Percentiles rank a stretch among this genome's conserved stretches.
phyloP scores from a whole-genome alignment of 64 coral and sea anemone species.

The Montipora sp. region DNA sequence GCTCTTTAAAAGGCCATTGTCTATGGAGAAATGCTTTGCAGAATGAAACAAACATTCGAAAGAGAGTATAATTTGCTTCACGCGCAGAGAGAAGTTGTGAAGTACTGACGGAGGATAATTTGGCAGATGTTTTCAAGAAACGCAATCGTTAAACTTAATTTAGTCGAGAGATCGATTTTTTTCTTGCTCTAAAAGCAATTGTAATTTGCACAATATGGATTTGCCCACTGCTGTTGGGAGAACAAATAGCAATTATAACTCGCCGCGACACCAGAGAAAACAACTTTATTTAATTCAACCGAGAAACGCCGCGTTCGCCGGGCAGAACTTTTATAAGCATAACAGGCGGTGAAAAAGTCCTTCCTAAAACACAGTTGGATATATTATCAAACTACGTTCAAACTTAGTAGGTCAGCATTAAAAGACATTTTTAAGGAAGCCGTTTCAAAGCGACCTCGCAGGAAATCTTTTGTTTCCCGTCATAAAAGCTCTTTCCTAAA shows the following conservation, averaged over 20 bases:
- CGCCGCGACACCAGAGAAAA: slow-evolving; percentile 23
- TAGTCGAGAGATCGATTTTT: slow-evolving; percentile 19
- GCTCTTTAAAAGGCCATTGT: slow-evolving; percentile 55
- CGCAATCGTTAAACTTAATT: slow-evolving; percentile 25
- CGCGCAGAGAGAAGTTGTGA: background rate
- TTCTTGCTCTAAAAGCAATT: slow-evolving; percentile 33
- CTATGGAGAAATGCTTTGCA: slow-evolving; percentile 30
- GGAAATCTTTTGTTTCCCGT: slow-evolving; percentile 24
- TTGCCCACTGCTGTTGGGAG: slow-evolving; percentile 35
- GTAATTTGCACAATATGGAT: slow-evolving; percentile 58
- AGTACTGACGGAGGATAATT: background rate
- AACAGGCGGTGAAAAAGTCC: slow-evolving; percentile 18
- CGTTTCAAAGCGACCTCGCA: slow-evolving; percentile 42
- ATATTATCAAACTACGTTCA: slow-evolving; percentile 7
- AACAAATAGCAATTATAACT: slow-evolving; percentile 70
- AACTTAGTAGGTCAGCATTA: slow-evolving; percentile 35
- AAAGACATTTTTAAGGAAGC: slow-evolving; percentile 42
- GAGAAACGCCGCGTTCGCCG: background rate
- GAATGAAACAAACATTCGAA: slow-evolving; percentile 35
- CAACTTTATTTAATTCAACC: slow-evolving; percentile 38
- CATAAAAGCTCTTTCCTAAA: slow-evolving; percentile 51
- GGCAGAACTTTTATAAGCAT: slow-evolving; percentile 3
- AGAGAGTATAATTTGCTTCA: background rate
- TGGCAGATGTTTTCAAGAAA: slow-evolving; percentile 6
- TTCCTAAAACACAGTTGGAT: slow-evolving; percentile 34